Evolutionary conservation across 2,888 invertebrate genomes (phyloP).

Genomic region (Trichogramma dendrolimi): DNA sequence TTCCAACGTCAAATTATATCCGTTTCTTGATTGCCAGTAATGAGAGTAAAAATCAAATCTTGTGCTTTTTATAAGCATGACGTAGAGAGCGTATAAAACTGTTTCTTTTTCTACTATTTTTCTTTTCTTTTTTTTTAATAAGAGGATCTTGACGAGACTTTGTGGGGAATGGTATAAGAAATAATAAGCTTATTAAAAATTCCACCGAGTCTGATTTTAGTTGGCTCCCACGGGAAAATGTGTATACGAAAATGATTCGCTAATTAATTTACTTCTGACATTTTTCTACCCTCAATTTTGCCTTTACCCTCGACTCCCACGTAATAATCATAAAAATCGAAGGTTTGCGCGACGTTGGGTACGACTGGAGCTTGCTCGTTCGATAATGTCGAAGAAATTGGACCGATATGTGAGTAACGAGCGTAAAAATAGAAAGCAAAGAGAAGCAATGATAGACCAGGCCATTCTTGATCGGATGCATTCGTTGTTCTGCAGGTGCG

Average conservation of each 20-base stretch:
- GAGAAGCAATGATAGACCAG: background rate
- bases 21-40: background rate
- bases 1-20: constrained; percentile 2
- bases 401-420: constrained; percentile 59
- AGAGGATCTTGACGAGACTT: no score
- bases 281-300: background rate
- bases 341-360: constrained; percentile 93
- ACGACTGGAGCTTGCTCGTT: constrained; percentile 97
- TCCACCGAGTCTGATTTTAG: constrained; percentile 12
- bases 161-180: no score
- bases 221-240: constrained; percentile 23
- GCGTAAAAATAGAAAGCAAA: background rate
- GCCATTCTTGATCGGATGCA: background rate
- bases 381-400: constrained; percentile 71
- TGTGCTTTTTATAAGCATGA: constrained; percentile 2
- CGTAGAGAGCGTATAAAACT: no score
- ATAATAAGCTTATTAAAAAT: background rate
- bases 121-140: no score
- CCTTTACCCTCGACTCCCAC: no score
- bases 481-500: constrained; percentile 54
- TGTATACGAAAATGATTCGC: background rate
- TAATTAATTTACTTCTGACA: background rate
- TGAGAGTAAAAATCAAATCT: background rate
- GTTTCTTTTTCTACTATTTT: no score
- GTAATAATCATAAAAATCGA: constrained; percentile 19